A percentile compares a stretch with the other conserved stretches of the same genome.
phyloP scores from a whole-genome alignment of 2,113 vertebrate genomes.

The Vimba vimba region DNA sequence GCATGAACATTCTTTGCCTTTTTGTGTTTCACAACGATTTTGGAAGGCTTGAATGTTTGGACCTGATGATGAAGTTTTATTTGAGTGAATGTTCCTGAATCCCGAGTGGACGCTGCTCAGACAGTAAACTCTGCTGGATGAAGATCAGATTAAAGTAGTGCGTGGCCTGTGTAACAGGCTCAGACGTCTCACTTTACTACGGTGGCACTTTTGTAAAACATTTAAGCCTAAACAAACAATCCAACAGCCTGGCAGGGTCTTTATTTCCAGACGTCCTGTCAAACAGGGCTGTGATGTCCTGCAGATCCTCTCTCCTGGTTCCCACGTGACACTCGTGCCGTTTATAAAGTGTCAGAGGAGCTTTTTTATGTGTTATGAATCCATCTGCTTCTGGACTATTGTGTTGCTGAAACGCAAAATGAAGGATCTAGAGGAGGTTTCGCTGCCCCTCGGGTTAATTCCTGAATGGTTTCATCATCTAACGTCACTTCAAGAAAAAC shows the following conservation, averaged over 20 bases:
- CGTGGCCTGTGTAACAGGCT: neutral
- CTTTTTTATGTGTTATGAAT: constrained; percentile 10
- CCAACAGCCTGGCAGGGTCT: neutral
- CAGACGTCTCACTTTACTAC: neutral
- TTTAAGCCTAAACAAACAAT: neutral
- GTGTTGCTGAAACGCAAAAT: constrained; percentile 36
- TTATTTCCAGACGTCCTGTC: neutral
- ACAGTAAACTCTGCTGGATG: neutral
- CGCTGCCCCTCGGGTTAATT: constrained; percentile 33
- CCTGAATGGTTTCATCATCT: constrained; percentile 51
- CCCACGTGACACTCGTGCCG: neutral
- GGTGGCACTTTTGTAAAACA: neutral
- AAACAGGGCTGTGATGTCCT: neutral
- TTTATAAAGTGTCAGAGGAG: neutral
- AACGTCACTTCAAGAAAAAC: constrained; percentile 44
- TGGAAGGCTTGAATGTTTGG: neutral
- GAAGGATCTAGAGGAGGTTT: constrained; percentile 53
- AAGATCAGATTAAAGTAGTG: neutral
- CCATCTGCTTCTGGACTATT: constrained; percentile 4
- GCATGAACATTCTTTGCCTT: neutral
- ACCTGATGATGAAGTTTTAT: neutral
- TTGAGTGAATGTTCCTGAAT: neutral
- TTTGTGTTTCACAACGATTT: neutral
- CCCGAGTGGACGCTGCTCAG: neutral
- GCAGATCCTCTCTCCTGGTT: neutral